Evolutionary conservation across 2,797 vertebrate genomes (phyloP).

Genomic region (Lerista edwardsae): DNA sequence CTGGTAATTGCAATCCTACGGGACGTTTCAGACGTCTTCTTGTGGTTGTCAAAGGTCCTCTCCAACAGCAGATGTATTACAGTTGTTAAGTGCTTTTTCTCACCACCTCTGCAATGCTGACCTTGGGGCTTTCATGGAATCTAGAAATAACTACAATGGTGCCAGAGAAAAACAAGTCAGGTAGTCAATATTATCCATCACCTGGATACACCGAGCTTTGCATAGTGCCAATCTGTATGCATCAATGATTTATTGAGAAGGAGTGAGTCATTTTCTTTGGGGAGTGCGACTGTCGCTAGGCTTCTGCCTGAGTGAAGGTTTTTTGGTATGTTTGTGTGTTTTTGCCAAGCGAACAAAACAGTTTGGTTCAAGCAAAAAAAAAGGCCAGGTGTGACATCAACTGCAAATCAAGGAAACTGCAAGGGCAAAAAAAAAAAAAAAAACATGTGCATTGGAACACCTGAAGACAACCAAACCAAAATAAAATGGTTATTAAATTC

Average conservation of each 20-base stretch:
- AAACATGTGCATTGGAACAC: background rate
- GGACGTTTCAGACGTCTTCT: background rate
- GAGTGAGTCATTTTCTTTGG: constrained; percentile 10
- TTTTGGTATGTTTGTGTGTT: background rate
- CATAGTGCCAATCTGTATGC: constrained; percentile 7
- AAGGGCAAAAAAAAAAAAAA: too few species aligned
- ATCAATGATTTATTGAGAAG: constrained; percentile 18
- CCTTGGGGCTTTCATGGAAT: background rate
- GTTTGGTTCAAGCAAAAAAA: background rate
- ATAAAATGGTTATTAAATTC: background rate
- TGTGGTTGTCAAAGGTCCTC: background rate
- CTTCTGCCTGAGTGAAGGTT: background rate
- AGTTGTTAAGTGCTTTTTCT: background rate
- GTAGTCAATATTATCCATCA: constrained; percentile 2
- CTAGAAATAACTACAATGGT: constrained; percentile 2
- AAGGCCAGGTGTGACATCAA: constrained; percentile 11
- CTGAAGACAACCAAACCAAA: background rate
- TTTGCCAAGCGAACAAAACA: background rate
- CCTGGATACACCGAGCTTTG: background rate
- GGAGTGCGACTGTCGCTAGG: background rate
- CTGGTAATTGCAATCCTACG: background rate
- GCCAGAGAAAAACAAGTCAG: background rate
- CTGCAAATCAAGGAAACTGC: background rate
- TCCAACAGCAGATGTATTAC: background rate
- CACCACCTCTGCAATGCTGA: background rate